These are phyloP conservation scores for Choristoneura rosaceana DNA, from an alignment of 2,888 invertebrate species.

Conservation along the genomic window DNA sequence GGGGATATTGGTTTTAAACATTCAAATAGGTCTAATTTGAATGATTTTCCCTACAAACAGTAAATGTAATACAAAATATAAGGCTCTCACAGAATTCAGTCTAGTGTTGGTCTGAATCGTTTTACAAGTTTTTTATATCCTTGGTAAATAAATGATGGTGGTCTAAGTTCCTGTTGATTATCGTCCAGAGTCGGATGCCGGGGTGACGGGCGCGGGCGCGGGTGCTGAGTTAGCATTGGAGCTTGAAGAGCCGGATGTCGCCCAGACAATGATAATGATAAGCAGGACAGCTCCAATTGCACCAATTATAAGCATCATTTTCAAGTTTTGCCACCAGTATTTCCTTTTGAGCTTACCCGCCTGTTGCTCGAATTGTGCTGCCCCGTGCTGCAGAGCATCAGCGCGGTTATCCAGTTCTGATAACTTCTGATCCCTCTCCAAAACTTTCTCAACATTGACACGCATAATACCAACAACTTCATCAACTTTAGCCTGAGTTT, in stretches of 20 bases:
- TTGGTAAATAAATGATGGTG: constrained; percentile 40
- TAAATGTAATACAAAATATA: constrained; percentile 53
- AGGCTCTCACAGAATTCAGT: constrained; percentile 54
- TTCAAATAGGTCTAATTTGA: constrained; percentile 12
- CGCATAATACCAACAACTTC: constrained; percentile 97
- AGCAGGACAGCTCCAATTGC: constrained; percentile 92
- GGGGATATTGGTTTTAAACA: constrained; percentile 7
- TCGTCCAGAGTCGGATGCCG: constrained; percentile 57
- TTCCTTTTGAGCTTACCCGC: constrained; percentile 98
- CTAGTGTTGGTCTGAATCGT: constrained; percentile 55
- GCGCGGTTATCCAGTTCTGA: constrained; percentile 98
- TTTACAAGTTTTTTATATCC: constrained; percentile 45
- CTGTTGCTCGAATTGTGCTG: constrained; percentile 98
- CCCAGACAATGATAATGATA: constrained; percentile 92
- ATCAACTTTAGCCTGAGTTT: constrained; percentile 83
- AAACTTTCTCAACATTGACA: constrained; percentile 98
- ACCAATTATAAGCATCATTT: constrained; percentile 97
- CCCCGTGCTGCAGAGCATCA: constrained; percentile 97
- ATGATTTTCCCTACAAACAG: constrained; percentile 19
- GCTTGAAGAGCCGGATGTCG: constrained; percentile 63
- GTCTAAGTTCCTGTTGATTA: constrained; percentile 50
- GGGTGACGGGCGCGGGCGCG: constrained; percentile 48
- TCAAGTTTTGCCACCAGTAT: constrained; percentile 99
- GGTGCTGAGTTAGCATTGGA: constrained; percentile 47
- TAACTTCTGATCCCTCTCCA: constrained; percentile 97